Base-by-base conservation (phyloP, 2,797 vertebrate genomes). In the Pelobates cultripes region DNA sequence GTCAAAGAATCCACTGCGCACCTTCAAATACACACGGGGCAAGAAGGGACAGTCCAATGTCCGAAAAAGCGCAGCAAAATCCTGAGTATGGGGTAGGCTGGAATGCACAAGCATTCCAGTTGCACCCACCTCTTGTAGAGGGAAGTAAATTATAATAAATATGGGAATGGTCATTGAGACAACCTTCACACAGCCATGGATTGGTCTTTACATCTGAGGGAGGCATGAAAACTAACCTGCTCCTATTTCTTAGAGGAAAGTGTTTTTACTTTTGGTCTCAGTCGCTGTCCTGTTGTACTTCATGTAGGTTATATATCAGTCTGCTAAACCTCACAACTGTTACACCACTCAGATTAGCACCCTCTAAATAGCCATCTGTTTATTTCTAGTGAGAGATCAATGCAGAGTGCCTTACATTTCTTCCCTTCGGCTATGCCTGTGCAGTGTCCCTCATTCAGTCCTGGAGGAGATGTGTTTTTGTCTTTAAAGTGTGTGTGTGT, bases 1-100 rank as follows among this genome's bases (percentile, higher is more conserved):
- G 73, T 83, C 90, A 85, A 55, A 90, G 85, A 97, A 98, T 83
- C 97, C 96, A 0, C 92, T 99, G 78, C 95, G 90, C 87, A 96
- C 87, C 84, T 98, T 99, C 86, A 90, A 85, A 45, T 93, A 90
- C 88, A 86, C 80, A 2, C 78, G 87, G 77, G 91, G 88, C 60
- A 94, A 86, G 41, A 77, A 60, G 15, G 81, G 28, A 47, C 78
- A 10, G 75, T 74, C 1, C 5, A 10, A 5, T 0, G 3, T 41
- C 43, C 66, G 0, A 85, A 85, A 85, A 17, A 61, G 73, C 0
- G 41, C 44, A 3, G 77, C 70, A 8, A 63, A 87, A 45, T 90
- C 91, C 5, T 95, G 81, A 88, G 44, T 45, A 3, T 28, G 28
- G 28, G 28, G 28, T 28, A 28, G 28, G 28, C 28, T 28, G 28